phyloP scores from a whole-genome alignment of 2,888 invertebrate species.

The Exephanes ischioxanthus region DNA sequence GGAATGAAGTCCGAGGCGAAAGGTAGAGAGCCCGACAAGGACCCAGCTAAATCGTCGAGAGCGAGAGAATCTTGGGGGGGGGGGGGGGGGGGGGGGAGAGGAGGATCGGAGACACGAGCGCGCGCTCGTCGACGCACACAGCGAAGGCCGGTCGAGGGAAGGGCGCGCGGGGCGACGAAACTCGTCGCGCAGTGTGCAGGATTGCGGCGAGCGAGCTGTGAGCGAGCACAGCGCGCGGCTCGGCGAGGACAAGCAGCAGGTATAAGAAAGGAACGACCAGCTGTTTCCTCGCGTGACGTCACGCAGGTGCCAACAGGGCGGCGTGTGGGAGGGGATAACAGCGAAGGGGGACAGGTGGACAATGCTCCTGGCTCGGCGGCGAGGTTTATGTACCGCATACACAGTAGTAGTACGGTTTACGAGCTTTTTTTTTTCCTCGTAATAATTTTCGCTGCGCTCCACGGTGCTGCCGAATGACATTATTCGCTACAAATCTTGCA shows the following conservation, averaged over 20 bases:
- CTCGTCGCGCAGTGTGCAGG: constrained; percentile 33
- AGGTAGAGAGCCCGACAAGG: constrained; percentile 36
- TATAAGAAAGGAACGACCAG: constrained; percentile 76
- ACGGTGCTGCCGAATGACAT: background rate
- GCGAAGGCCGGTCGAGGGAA: background rate
- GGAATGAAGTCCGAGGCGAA: constrained; percentile 56
- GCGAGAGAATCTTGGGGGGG: constrained; percentile 3
- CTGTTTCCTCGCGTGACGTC: constrained; percentile 82
- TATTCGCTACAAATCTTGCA: background rate
- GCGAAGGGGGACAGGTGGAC: constrained; percentile 77
- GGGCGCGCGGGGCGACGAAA: constrained; percentile 3
- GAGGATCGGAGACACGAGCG: constrained; percentile 1
- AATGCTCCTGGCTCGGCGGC: constrained; percentile 74
- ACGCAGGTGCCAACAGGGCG: constrained; percentile 76
- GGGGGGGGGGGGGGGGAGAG: background rate
- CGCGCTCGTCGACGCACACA: background rate
- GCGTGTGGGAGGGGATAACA: constrained; percentile 30
- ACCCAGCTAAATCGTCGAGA: constrained; percentile 21
- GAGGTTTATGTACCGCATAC: constrained; percentile 62
- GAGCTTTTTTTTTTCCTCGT: constrained; percentile 36
- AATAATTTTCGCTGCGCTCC: background rate
- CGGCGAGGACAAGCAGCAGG: constrained; percentile 50
- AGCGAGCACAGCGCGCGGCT: background rate
- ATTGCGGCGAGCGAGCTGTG: constrained; percentile 45
- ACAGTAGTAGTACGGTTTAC: constrained; percentile 34